Evolutionary conservation across 2,888 invertebrate species (phyloP).

Genomic region (Brenthis hecate): DNA sequence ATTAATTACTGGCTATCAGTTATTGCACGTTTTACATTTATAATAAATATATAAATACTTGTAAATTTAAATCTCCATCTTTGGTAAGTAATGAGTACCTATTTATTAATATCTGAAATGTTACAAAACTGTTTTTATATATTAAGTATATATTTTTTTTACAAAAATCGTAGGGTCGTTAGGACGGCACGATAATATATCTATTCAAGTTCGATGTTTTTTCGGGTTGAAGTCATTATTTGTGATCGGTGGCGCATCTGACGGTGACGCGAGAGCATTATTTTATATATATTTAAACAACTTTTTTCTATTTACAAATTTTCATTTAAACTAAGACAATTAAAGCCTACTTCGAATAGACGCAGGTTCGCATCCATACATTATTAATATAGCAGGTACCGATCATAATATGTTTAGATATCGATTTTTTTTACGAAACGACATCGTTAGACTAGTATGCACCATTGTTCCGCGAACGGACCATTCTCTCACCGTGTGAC

Average conservation of each 20-base stretch:
- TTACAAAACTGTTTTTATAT: slow-evolving; percentile 80
- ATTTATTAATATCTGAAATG: slow-evolving; percentile 79
- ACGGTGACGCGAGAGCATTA: slow-evolving; percentile 56
- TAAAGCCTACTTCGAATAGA: slow-evolving; percentile 81
- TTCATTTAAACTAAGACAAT: slow-evolving; percentile 80
- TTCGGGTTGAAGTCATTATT: slow-evolving; percentile 55
- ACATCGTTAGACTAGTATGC: slow-evolving; percentile 73
- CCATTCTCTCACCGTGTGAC: slow-evolving; percentile 43
- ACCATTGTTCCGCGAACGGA: slow-evolving; percentile 73
- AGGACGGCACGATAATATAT: slow-evolving; percentile 82
- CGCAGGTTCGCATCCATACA: slow-evolving; percentile 81
- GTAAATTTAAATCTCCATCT: slow-evolving; percentile 79
- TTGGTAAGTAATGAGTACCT: slow-evolving; percentile 80
- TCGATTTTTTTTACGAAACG: slow-evolving; percentile 65
- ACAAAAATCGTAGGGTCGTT: slow-evolving; percentile 82
- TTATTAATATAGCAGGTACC: slow-evolving; percentile 78
- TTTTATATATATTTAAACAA: slow-evolving; percentile 56
- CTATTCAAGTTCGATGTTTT: slow-evolving; percentile 81
- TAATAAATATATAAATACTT: slow-evolving; percentile 83
- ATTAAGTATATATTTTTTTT: slow-evolving; percentile 78
- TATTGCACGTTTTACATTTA: slow-evolving; percentile 83
- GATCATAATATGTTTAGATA: slow-evolving; percentile 75
- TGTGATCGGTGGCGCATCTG: slow-evolving; percentile 54
- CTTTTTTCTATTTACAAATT: slow-evolving; percentile 78
- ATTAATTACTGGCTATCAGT: slow-evolving; percentile 81